These are phyloP conservation scores for Temnothorax nylanderi DNA, from an alignment of 1,140 invertebrate genomes.

Conservation along the genomic window DNA sequence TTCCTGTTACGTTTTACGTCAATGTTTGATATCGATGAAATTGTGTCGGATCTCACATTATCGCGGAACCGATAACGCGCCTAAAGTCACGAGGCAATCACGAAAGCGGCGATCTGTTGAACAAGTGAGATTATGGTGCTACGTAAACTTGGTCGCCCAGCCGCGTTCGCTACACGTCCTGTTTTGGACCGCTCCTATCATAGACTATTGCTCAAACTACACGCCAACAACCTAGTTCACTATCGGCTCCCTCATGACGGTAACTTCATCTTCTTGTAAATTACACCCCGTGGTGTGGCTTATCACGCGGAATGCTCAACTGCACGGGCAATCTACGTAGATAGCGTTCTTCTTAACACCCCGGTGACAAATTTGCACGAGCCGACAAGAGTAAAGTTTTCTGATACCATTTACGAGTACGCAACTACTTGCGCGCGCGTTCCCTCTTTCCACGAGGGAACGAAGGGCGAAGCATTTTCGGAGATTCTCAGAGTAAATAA, in stretches of 20 bases:
- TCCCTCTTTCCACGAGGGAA: background rate
- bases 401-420: background rate
- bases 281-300: slow-evolving; percentile 54
- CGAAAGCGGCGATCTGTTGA: slow-evolving; percentile 26
- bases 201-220: slow-evolving; percentile 51
- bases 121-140: slow-evolving; percentile 58
- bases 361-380: background rate
- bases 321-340: background rate
- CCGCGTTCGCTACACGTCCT: background rate
- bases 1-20: background rate
- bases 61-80: background rate
- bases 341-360: slow-evolving; percentile 33
- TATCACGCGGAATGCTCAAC: slow-evolving; percentile 36
- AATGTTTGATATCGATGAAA: background rate
- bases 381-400: slow-evolving; percentile 20
- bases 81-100: slow-evolving; percentile 54
- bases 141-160: slow-evolving; percentile 54
- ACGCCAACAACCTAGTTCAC: slow-evolving; percentile 61
- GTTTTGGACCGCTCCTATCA: slow-evolving; percentile 26
- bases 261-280: slow-evolving; percentile 66
- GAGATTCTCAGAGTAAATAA: slow-evolving; percentile 29
- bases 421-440: background rate
- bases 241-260: slow-evolving; percentile 41
- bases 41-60: background rate
- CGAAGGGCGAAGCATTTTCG: background rate